phyloP scores from a whole-genome alignment of 2,113 vertebrate genomes.

The Petrocephalus microphthalmus region DNA sequence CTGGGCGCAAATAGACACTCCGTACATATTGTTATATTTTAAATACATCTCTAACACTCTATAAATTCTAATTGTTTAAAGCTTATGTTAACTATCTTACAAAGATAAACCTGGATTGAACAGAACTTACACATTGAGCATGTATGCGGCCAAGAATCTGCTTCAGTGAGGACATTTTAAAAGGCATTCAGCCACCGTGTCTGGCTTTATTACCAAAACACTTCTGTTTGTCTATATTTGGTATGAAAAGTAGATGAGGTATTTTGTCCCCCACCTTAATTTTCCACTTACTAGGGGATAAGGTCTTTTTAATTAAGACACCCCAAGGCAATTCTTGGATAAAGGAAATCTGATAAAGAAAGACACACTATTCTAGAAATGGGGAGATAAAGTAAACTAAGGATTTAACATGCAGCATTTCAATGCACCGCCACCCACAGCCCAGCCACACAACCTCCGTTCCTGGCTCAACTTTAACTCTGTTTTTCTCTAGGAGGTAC shows the following conservation, averaged over 20 bases:
- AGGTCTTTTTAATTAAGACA: not conserved
- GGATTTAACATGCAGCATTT: conserved; percentile 5
- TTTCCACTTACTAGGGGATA: not conserved
- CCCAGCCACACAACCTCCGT: conserved; percentile 19
- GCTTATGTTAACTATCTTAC: not conserved
- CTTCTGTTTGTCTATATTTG: not conserved
- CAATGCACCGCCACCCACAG: not conserved
- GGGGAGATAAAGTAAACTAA: not conserved
- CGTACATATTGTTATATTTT: not conserved
- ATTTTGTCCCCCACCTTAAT: not conserved
- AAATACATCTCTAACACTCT: not conserved
- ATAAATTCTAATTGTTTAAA: not conserved
- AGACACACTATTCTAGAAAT: conserved; percentile 23
- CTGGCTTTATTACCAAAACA: not conserved
- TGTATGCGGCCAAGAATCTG: not conserved
- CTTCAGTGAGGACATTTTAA: not conserved
- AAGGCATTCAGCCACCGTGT: not conserved
- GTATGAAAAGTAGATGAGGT: not conserved
- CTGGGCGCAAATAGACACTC: not conserved
- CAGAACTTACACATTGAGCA: not conserved
- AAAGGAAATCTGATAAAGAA: conserved; percentile 26
- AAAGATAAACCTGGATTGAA: not conserved
- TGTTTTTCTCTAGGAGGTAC: conserved; percentile 23
- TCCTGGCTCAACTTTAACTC: conserved; percentile 13
- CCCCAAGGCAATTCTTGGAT: not conserved